Evolutionary conservation across 1,140 invertebrate genomes (phyloP), one percentile per base, ranked within the genome.

Genomic region (Drosophila sp.): DNA sequence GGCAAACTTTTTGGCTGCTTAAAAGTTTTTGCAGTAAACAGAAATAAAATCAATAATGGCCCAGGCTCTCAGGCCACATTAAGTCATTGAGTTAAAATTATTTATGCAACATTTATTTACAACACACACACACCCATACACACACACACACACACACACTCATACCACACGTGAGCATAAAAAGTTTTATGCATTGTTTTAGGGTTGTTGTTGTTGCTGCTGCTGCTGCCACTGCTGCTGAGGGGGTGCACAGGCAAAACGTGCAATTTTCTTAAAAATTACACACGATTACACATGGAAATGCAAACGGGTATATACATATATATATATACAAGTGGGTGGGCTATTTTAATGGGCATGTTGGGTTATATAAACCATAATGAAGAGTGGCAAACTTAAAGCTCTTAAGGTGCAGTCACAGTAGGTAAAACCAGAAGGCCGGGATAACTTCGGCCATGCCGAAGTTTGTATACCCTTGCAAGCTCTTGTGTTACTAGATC

Each of bases 261-360:
- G 84, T 87, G 79, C 84, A 87, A 89, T 87, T 87, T 87, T 87
- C 84, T 87, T 89, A 87, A 87, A 87, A 87, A 87, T 87, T 84
- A 87, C 84, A 87, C 84, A 87, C 84, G 84, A 87, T 87, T 87
- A 89, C 80, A 87, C 84, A 87, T 75, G 76, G 44, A 77, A 89
- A 83, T 74, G 72, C 84, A 83, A 67, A 47, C 66, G 72, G 58
- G 7, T 41, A n/a, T 40, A 27, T 60, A 23, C 40, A n/a, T 41
- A 25, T 40, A 6, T 41, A 35, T 41, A 29, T 41, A 38, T 38
- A 6, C 27, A 8, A 23, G 33, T 58, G 44, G 44, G 44, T 27
- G 44, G 44, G 23, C 23, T 5, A 25, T 50, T 50, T 50, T 50
- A 50, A 50, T 50, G 44, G 44, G 23, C 44, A 50, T 50, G 44